Base-by-base conservation (phyloP, 2,113 vertebrate genomes). In the Ameiurus melas region DNA sequence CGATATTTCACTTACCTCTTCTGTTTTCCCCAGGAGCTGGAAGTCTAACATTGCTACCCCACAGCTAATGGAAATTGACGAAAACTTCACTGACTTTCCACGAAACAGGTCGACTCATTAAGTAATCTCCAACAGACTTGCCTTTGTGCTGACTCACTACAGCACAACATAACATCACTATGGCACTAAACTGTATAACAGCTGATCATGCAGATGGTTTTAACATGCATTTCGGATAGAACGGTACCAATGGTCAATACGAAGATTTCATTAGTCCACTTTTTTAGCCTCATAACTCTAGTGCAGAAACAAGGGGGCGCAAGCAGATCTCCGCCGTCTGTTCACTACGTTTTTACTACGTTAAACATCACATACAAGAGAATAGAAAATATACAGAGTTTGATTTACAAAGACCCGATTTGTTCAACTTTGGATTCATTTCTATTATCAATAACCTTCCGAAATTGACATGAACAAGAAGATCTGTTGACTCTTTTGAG, bases 1-100 rank as follows among this genome's bases (percentile, higher is more conserved):
- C 16, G 33, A 43, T 62, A 22, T 84, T 85, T 71, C 43, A 71
- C 66, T 85, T 53, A 71, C 43, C 83, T 85, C 10, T 62, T 62
- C 43, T 39, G 22, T 62, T 83, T 60, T n/a, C n/a, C 19, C 33
- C 22, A 62, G 19, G 57, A 16, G 33, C 57, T 62, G 1, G 4
- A 82, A 60, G 30, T 82, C n/a, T 57, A 55, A 33, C 1, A 33
- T 20, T 57, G 4, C 19, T 53, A 51, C 53, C 25, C 30, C 47
- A n/a, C n/a, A 79, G 25, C 47, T 78, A 51, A n/a, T 78, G 71
- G 19, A 75, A 75, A 80, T 53, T 25, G 30, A 4, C 36, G 30
- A 82, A 57, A 82, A 82, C 9, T 33, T 22, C 51, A 81, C 7
- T 55, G 6, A 30, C 6, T 30, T 58, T 57, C n/a, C 17, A 20